Base-by-base conservation (phyloP, 2,888 invertebrate species). In the Microctonus brassicae region DNA sequence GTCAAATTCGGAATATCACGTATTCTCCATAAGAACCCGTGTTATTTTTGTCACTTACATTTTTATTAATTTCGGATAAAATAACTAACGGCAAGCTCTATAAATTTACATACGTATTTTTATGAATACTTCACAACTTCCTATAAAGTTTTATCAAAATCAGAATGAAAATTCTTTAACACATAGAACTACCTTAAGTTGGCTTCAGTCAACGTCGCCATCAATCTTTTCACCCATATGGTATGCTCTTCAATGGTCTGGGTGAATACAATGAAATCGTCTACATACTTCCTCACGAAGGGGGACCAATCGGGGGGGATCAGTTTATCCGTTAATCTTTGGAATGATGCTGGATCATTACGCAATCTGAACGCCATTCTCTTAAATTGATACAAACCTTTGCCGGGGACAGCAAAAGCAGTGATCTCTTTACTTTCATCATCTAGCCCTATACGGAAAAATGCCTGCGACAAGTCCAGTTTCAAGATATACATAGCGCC, bases 341-440 rank as follows among this genome's bases (percentile, higher is more conserved):
- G 66, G 10, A 67, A 72, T 0, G 42, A 39, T 0, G 63, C 52
- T 0, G 64, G 58, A 1, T 52, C 72, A n/a, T 67, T 62, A 2
- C 39, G 55, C 10, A 72, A 17, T 0, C 62, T 67, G 13, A 57
- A 76, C 73, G 34, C 77, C 77, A n/a, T 75, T 39, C 69, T 74
- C 6, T 58, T 75, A 61, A 83, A 84, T 6, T 83, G 79, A 62
- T 76, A 83, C 1, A 82, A 72, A 6, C 81, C 82, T 47, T 77
- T 52, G 4, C 77, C 78, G 0, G 81, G 80, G 1, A 82, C 79
- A 24, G 79, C 79, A 65, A 82, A 82, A 0, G 66, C 55, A 1
- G 55, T 66, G 2, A 60, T 66, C 1, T 52, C 39, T 9, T 58
- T 17, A 2, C 55, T 57, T 0, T 33, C 13, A 11, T 34, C 58